Evolutionary conservation across 2,113 vertebrate genomes (phyloP), one percentile per base, ranked within the genome.

Genomic region (Salvelinus fontinalis): DNA sequence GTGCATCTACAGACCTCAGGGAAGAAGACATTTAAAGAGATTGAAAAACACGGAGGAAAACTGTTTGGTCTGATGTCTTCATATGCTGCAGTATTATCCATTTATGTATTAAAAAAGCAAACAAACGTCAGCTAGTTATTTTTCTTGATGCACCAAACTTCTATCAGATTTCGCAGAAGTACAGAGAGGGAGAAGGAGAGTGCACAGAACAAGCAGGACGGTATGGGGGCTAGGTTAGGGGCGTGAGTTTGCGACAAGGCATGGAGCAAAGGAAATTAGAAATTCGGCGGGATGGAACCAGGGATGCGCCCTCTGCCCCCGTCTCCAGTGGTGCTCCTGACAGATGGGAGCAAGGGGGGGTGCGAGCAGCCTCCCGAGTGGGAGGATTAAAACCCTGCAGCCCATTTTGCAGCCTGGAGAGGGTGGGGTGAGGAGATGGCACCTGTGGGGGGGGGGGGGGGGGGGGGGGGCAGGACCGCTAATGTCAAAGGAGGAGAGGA

Each of bases 211-310:
- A 57, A 65, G 54, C 76, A 78, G 71, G 83, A 74, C 75, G 86
- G 84, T 83, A 85, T 79, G 85, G 86, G 86, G 76, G 84, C 80
- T 89, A 87, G 88, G 85, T 89, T 91, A 86, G 88, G 90, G 90
- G 92, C 87, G 89, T 91, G 91, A 91, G 89, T 92, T 92, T 90
- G 86, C 88, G 91, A 92, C 89, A 90, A 92, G 90, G 90, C 86
- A 85, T 85, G 79, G 85, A 93, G 91, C 88, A 89, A 88, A 89
- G 89, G 93, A 93, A 94, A 93, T 90, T 92, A 88, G 92, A 93
- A 92, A 92, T 92, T 87, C 76, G 86, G 83, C 81, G 86, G 87
- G 85, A 91, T 89, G 92, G 92, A 94, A 93, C 92, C 88, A 84
- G 89, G 82, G 90, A 88, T 90, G 88, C 82, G 72, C 78, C 86